These are phyloP conservation scores for Numenius phaeopus DNA, from an alignment of 2,797 vertebrate species.

Conservation along the genomic window DNA sequence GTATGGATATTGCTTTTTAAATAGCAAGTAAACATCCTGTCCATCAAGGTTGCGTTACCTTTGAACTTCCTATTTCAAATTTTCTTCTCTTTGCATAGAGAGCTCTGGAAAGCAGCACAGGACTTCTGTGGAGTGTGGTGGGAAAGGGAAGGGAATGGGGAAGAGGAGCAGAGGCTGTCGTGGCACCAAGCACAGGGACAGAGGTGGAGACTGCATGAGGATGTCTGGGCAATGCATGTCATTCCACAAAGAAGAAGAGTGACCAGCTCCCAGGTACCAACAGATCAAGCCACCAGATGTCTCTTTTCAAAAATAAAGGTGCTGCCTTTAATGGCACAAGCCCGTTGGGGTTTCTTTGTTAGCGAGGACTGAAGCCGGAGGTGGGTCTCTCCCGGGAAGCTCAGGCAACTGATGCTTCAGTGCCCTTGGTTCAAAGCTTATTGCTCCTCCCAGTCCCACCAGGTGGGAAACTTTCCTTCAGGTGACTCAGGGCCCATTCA, in stretches of 20 bases:
- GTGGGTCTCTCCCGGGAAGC: background rate
- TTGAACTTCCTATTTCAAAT: background rate
- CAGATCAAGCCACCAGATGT: background rate
- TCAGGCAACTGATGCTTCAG: background rate
- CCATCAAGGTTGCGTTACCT: background rate
- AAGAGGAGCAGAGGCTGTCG: background rate
- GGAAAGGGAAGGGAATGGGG: background rate
- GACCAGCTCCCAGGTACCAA: background rate
- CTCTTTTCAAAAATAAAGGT: background rate
- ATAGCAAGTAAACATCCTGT: conserved; percentile 25
- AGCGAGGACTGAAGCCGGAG: background rate
- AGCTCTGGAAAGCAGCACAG: background rate
- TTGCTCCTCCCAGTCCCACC: background rate
- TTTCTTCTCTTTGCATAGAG: background rate
- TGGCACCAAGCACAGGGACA: accelerated
- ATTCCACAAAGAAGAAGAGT: background rate
- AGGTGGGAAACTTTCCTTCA: background rate
- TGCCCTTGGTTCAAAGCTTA: background rate
- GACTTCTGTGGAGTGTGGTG: background rate
- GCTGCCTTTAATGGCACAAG: background rate
- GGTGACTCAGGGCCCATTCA: background rate
- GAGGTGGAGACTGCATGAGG: background rate
- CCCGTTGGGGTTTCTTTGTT: background rate
- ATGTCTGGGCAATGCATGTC: accelerated
- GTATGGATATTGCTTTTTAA: background rate